Conservation (phyloP, 1,140 invertebrate species). For the Agrypnia vestita region DNA sequence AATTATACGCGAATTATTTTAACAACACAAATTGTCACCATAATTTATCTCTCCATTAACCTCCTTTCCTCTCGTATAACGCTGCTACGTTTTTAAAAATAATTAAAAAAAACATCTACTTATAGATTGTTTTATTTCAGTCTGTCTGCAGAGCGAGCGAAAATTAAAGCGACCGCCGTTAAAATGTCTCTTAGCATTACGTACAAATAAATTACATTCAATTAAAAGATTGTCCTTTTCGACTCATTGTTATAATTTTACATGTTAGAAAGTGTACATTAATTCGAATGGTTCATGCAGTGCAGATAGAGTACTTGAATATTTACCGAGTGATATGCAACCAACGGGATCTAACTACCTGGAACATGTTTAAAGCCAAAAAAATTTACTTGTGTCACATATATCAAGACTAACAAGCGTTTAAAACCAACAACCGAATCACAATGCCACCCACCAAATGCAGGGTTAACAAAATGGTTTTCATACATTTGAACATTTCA, state of each 20-base stretch:
- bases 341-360: conserved; percentile 24
- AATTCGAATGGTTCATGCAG: too few relatives aligned
- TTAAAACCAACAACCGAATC: conserved; percentile 38
- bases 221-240: too few relatives aligned
- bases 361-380: conserved; percentile 25
- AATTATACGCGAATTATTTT: conserved; percentile 12
- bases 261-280: too few relatives aligned
- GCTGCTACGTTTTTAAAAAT: too few relatives aligned
- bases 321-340: conserved; percentile 28
- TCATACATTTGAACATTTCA: too few relatives aligned
- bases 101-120: too few relatives aligned
- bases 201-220: too few relatives aligned
- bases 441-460: conserved; percentile 4
- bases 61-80: neutral
- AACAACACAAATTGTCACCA: conserved; percentile 8
- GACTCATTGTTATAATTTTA: too few relatives aligned
- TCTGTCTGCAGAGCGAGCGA: too few relatives aligned
- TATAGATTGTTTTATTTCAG: too few relatives aligned
- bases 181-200: too few relatives aligned
- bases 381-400: conserved; percentile 33
- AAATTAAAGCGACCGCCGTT: too few relatives aligned
- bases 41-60: conserved; percentile 1
- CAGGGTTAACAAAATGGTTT: neutral
- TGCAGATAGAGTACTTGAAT: neutral
- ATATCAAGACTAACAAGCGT: conserved; percentile 41